Percentiles rank a stretch among this genome's conserved stretches.
Evolutionary conservation across 2,113 vertebrate species (phyloP).

Genomic region (Malaclemys terrapin): DNA sequence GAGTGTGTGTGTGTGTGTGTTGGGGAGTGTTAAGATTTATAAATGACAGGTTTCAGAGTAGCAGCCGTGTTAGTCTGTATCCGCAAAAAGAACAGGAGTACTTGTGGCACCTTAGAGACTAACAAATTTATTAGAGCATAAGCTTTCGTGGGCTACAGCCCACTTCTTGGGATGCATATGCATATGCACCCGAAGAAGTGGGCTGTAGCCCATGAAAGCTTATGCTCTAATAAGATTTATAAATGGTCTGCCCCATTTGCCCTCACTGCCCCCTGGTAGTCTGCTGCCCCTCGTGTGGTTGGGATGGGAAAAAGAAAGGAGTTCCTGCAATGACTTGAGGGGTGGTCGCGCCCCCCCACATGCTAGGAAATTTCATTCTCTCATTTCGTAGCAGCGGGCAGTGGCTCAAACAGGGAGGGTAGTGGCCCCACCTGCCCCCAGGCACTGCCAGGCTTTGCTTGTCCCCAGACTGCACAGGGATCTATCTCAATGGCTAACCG

Average conservation of each 20-base stretch:
- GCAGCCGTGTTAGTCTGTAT: too few relatives aligned
- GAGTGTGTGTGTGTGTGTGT: background rate
- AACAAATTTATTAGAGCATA: too few relatives aligned
- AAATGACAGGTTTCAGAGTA: background rate
- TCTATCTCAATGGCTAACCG: background rate
- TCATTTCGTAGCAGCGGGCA: background rate
- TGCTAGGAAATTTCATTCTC: background rate
- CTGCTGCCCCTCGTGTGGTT: background rate
- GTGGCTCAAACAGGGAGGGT: background rate
- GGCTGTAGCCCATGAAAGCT: too few relatives aligned
- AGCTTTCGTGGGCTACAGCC: too few relatives aligned
- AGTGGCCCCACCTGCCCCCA: background rate
- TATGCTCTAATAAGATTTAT: background rate
- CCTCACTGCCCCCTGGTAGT: too few relatives aligned
- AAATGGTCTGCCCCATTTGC: background rate
- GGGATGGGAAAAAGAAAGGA: too few relatives aligned
- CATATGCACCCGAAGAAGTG: too few relatives aligned
- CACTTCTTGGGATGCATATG: too few relatives aligned
- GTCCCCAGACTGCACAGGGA: background rate
- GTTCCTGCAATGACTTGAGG: background rate
- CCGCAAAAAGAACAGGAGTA: too few relatives aligned
- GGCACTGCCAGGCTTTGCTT: background rate
- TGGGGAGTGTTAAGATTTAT: background rate
- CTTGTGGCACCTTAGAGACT: too few relatives aligned
- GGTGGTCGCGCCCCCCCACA: too few relatives aligned